Evolutionary conservation across 2,888 invertebrate genomes (phyloP), one percentile per base, ranked within the genome.

Genomic region (Rhaphigaster nebulosa): DNA sequence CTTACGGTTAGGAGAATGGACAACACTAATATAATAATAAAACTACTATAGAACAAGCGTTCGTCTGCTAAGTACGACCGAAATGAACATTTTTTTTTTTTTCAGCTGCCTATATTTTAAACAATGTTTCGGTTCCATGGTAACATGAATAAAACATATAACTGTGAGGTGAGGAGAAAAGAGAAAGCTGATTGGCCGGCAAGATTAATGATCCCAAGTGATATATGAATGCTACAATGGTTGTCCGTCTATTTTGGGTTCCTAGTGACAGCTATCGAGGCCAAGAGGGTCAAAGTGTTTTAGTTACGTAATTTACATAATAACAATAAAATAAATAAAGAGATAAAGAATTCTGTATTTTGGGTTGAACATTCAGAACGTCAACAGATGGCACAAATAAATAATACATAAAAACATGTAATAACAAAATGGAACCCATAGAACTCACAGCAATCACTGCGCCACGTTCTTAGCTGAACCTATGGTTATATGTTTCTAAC

Each of bases 171-270:
- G 45, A n/a, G 45, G 26, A 45, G 84, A 80, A 41, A 41, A 45
- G 80, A 41, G 84, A 84, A 84, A 84, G 84, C 45, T 84, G 84
- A 84, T 84, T 84, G 84, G 41, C 84, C 50, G n/a, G 45, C 6
- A 50, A 84, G 84, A 84, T 84, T 84, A 45, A 84, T 84, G 84
- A 84, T 84, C n/a, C n/a, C 1, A 45, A n/a, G 84, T 84, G 84
- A 84, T 84, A 84, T 84, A 84, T 84, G 84, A 84, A n/a, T 45
- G 45, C 13, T 13, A 4, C n/a, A 41, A 84, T 45, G 26, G n/a
- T 18, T 38, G 41, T 41, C 26, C 34, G n/a, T 45, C 84, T 84
- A 84, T 76, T 76, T 76, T 76, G 23, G 70, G 70, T 23, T n/a
- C 65, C n/a, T 15, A 15, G 65, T 38, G 70, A 8, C 70, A 76